These are phyloP conservation scores for Phainopepla nitens DNA, from an alignment of 2,113 vertebrate genomes.

Conservation along the genomic window DNA sequence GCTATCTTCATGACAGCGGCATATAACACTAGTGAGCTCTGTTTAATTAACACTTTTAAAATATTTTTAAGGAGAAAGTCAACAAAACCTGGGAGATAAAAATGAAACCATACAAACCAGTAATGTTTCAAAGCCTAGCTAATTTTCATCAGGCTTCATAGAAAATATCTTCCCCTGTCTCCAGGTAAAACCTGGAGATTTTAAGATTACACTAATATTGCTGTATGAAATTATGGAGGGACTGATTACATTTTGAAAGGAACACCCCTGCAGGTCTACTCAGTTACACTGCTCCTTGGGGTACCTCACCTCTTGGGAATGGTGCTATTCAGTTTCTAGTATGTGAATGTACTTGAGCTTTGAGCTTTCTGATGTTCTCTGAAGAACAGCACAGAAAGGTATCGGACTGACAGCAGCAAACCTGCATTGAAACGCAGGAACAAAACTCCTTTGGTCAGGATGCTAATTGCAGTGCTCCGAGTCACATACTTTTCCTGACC, in stretches of 20 bases:
- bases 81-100: background rate
- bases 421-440: background rate
- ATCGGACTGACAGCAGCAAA: background rate
- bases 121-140: background rate
- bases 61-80: background rate
- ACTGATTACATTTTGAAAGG: background rate
- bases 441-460: background rate
- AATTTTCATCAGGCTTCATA: background rate
- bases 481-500: background rate
- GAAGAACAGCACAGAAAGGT: background rate
- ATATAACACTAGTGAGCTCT: background rate
- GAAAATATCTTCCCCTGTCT: background rate
- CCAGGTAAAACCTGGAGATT: background rate
- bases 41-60: background rate
- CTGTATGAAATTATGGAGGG: background rate
- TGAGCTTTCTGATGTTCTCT: background rate
- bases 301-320: background rate
- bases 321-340: background rate
- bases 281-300: background rate
- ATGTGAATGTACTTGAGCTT: background rate
- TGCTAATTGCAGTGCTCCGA: background rate
- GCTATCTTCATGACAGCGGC: background rate
- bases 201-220: background rate
- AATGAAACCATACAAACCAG: background rate
- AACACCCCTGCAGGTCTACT: background rate